phyloP scores from a whole-genome alignment of 1,140 invertebrate genomes.

The Bombus turneri region DNA sequence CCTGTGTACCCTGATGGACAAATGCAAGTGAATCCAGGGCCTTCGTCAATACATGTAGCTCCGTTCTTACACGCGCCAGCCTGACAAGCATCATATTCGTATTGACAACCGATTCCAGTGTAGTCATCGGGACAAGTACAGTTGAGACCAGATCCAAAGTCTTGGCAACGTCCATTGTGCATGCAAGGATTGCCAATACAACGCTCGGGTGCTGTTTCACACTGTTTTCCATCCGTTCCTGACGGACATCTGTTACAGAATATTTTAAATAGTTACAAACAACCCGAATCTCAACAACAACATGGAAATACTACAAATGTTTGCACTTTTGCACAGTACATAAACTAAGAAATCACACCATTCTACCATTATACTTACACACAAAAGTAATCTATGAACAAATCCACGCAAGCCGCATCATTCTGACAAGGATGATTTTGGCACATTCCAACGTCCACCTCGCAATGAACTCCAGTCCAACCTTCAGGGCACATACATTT shows the following conservation, averaged over 20 bases:
- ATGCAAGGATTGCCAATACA: conserved; percentile 98
- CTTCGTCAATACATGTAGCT: conserved; percentile 93
- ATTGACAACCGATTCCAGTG: conserved; percentile 95
- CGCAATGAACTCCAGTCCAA: conserved; percentile 95
- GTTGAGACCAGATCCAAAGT: conserved; percentile 97
- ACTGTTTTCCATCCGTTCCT: conserved; percentile 96
- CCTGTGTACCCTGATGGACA: conserved; percentile 93
- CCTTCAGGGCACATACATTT: conserved; percentile 92
- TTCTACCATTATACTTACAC: conserved; percentile 86
- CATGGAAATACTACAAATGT: no score
- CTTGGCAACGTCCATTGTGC: conserved; percentile 96
- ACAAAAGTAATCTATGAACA: conserved; percentile 98
- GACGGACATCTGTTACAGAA: conserved; percentile 89
- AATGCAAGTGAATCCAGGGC: conserved; percentile 91
- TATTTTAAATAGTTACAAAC: not conserved
- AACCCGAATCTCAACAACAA: not conserved
- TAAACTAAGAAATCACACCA: no score
- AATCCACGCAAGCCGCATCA: conserved; percentile 94
- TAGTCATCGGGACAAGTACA: conserved; percentile 95
- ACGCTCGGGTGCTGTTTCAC: conserved; percentile 96
- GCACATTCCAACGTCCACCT: conserved; percentile 94
- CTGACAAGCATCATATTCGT: conserved; percentile 96
- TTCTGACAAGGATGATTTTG: conserved; percentile 94
- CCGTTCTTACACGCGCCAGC: conserved; percentile 95
- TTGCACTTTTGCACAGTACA: no score